Percentiles rank a stretch among this genome's conserved stretches.
Evolutionary conservation across 2,797 vertebrate species (phyloP).

Genomic region (Argentina silus): DNA sequence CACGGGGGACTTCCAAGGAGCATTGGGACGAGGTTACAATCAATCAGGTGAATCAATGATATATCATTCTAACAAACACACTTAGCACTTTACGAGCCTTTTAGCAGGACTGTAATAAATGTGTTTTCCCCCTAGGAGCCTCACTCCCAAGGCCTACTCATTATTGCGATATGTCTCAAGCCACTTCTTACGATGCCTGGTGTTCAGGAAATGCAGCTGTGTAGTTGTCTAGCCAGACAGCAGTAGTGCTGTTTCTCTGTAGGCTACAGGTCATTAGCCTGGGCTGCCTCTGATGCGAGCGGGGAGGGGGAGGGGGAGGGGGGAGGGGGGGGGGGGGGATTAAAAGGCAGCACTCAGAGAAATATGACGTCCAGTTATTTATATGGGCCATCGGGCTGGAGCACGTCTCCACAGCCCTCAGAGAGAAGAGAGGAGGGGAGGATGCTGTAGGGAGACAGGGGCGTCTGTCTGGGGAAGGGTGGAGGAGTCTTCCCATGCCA

Average conservation of each 20-base stretch:
- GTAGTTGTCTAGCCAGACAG: neutral
- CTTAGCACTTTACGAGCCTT: constrained; percentile 14
- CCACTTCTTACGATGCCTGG: constrained; percentile 10
- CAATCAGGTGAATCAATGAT: constrained; percentile 16
- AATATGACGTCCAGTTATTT: constrained; percentile 24
- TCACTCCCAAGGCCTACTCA: neutral
- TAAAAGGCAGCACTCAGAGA: constrained; percentile 16
- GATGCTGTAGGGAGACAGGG: neutral
- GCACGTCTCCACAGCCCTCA: constrained; percentile 16
- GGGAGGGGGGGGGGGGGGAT: constrained; percentile 7
- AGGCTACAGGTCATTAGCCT: constrained; percentile 21
- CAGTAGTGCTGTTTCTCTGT: neutral
- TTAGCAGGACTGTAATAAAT: neutral
- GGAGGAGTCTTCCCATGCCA: neutral
- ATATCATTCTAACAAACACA: constrained; percentile 25
- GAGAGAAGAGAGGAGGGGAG: constrained; percentile 6
- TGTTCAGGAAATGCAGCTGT: constrained; percentile 15
- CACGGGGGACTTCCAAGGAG: neutral
- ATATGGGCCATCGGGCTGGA: constrained; percentile 32
- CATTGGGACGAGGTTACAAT: constrained; percentile 18
- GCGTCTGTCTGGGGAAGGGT: neutral
- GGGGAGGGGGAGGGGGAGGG: neutral
- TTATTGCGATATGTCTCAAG: constrained; percentile 9
- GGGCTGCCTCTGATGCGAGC: too few species aligned
- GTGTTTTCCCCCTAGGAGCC: neutral